These are phyloP conservation scores for Ceratothoa steindachneri DNA, from an alignment of 2,888 invertebrate genomes.

Conservation along the genomic window DNA sequence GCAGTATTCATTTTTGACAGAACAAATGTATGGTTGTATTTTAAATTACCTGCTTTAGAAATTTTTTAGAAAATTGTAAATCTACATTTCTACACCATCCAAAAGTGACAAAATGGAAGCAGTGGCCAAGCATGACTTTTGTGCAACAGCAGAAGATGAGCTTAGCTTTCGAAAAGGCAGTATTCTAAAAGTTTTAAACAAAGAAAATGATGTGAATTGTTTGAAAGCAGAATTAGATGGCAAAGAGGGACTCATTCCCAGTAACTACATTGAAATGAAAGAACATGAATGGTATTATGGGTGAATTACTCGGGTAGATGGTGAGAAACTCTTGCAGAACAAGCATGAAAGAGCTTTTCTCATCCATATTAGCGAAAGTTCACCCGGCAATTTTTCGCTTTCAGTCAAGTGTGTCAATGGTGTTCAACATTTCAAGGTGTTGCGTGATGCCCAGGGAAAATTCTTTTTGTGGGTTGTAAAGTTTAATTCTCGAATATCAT, in stretches of 20 bases:
- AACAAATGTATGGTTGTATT: neutral
- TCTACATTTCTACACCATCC: neutral
- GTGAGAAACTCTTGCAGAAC: slow-evolving; percentile 88
- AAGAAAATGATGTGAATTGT: slow-evolving; percentile 99
- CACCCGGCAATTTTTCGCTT: slow-evolving; percentile 97
- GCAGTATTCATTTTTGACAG: neutral
- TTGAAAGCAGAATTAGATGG: slow-evolving; percentile 97
- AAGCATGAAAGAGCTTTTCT: slow-evolving; percentile 98
- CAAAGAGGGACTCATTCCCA: slow-evolving; percentile 95
- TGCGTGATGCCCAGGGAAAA: slow-evolving; percentile 94
- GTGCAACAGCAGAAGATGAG: too few relatives aligned
- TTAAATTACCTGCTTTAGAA: neutral
- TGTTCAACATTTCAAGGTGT: slow-evolving; percentile 95
- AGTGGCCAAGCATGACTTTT: too few relatives aligned
- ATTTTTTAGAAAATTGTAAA: neutral
- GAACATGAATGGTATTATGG: slow-evolving; percentile 97
- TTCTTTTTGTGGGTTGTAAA: slow-evolving; percentile 99
- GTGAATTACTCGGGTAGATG: slow-evolving; percentile 93
- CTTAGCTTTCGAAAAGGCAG: too few relatives aligned
- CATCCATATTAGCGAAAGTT: slow-evolving; percentile 97
- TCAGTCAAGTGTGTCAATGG: slow-evolving; percentile 98
- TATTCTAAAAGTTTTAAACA: slow-evolving; percentile 97
- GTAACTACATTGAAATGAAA: too few relatives aligned
- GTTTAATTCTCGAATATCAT: slow-evolving; percentile 96
- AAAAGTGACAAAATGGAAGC: too few relatives aligned